Evolutionary conservation across 92 coral and sea anemone genomes (phyloP), one percentile per base, ranked within the genome.

Genomic region (Isaurus tuberculatus): DNA sequence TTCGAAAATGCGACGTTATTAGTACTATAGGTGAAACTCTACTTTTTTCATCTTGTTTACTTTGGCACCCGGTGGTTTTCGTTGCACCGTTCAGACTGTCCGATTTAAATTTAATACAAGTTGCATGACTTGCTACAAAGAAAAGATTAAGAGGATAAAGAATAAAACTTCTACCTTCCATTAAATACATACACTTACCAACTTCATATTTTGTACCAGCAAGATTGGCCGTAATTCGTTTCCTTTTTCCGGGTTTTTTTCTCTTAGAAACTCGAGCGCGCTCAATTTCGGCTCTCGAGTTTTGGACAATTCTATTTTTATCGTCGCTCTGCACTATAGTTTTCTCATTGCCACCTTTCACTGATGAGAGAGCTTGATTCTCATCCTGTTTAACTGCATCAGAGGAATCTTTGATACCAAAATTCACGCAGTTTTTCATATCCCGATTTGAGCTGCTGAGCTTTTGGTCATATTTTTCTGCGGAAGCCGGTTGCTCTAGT

Each of bases 161-260:
- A n/a, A 6, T 30, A 31, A 32, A 7, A 48, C 51, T 25, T 23
- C n/a, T 15, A 34, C 10, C 33, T 15, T 17, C 16, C 16, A 19
- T 23, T 16, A 40, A 30, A 8, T 32, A 22, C 1, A 49, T 57
- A n/a, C 27, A 49, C 99, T 85, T 84, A 96, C 99, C 99, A 51
- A 96, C 89, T 63, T 89, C 93, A 80, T 96, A 96, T 40, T 96
- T 96, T 40, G 99, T 96, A 51, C 90, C 98, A 36, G 98, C 80
- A 13, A 96, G 85, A 78, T 96, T 96, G 15, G 98, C 99, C 15
- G 92, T 88, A 8, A 96, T 88, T 40, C 94, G 91, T 46, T 88
- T 89, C 77, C 87, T 94, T 79, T 89, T 83, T 15, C 72, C 33
- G 34, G 81, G 46, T 75, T 75, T 90, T 74, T 86, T 94, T 64